Base-by-base conservation (phyloP, 2,797 vertebrate species). In the Poeciliopsis gracilis region DNA sequence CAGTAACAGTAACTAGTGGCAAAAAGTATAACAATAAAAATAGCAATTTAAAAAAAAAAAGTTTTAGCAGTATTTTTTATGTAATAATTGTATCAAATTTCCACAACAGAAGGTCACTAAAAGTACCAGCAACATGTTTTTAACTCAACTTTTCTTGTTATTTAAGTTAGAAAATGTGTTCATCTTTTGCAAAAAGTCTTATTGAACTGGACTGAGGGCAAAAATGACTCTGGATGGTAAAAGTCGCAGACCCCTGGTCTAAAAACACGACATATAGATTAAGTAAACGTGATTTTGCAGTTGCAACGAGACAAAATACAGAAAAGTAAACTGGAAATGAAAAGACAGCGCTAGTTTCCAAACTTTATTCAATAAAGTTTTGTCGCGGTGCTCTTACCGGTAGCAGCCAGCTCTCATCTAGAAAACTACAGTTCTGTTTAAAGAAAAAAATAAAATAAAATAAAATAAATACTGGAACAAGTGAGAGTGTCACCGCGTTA, bases 391-490 rank as follows among this genome's bases (percentile, higher is more conserved):
- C 23, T 80, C 94, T 95, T 95, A 97, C 97, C 45, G 95, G 97
- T 77, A 97, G 91, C 75, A 96, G 90, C 96, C 96, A 97, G 79
- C 95, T 97, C 88, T 97, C 93, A 1, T 96, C 96, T 88, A 97
- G 93, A 88, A 97, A 97, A 91, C 96, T 97, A 91, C 95, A 96
- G 46, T 96, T 97, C 96, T 96, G 91, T 80, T 69, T 25, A 43
- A 43, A 69, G 66, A 69, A 43, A 82, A 25, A 83, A 36, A 36
- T 4, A 36, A 36, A 36, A 36, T 36, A 36, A 36, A 38, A 81
- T 53, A 10, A 20, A 91, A n/a, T 82, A 28, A 25, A 41, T 8
- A 25, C 15, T 30, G 15, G 30, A 63, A 9, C 11, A 43, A 43
- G 66, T 67, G 0, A 12, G 61, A 38, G 8, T 41, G 41, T 67